Base-by-base conservation (phyloP, 1,140 invertebrate species). In the Heterodera carotae region DNA sequence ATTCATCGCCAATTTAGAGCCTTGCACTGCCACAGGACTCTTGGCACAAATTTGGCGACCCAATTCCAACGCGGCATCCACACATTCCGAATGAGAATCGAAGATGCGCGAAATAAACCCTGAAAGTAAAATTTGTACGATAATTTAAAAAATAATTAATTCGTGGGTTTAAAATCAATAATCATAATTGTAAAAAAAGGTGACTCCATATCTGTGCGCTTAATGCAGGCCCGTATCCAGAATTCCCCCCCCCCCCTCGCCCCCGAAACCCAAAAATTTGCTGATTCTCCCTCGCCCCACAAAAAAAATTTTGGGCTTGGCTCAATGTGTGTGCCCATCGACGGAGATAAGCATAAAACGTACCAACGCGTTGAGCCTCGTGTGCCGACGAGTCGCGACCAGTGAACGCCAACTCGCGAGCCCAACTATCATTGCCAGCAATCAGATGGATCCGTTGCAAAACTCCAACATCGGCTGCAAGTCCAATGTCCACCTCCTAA, bases 401-500 rank as follows among this genome's bases (percentile, higher is more conserved):
- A 1, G 95, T 97, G 81, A 91, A 95, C 76, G 92, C 92, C 8
- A 98, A 89, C 88, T 99, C 96, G 60, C 94, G 90, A 0, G 91
- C 92, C 66, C 94, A 89, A 85, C 94, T 96, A 60, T 93, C 91
- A 85, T 92, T 96, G 10, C 94, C 94, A 66, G 97, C 90, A 2
- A 95, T 91, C 90, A 94, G 96, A n/a, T 95, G 95, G 39, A 99
- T 89, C 81, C 96, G 91, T 89, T 98, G 96, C 36, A 99, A 89
- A 2, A 93, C 92, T 33, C 96, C 96, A 53, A 98, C 92, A 90
- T 99, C 96, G 69, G 96, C 94, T 67, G 95, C 94, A 88, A 98
- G 90, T 2, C 95, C 95, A 79, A 91, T 79, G 71, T 90, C 89
- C 6, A 90, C 86, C 82, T 90, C 90, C 81, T n/a, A n/a, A n/a